phyloP scores from a whole-genome alignment of 2,797 vertebrate genomes.

The Phataginus tetradactyla region DNA sequence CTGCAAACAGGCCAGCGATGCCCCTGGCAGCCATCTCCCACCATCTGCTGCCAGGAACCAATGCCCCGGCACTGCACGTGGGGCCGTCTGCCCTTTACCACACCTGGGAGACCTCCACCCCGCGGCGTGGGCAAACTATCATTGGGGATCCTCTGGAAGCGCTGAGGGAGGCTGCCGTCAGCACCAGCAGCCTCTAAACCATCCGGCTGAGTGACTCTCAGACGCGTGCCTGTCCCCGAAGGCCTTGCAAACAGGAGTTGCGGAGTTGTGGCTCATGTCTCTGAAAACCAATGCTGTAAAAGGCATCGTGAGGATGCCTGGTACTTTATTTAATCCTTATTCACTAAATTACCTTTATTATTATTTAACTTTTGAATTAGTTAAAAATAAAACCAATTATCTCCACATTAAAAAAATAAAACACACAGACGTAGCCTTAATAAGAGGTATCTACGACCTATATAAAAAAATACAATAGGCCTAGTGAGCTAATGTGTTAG shows the following conservation, averaged over 20 bases:
- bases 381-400: neutral
- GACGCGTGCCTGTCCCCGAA: rapidly evolving
- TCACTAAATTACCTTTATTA: neutral
- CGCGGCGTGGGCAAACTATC: neutral
- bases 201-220: neutral
- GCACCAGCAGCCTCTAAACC: neutral
- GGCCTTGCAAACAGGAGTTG: neutral
- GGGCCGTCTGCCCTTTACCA: neutral
- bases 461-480: neutral
- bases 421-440: neutral
- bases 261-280: neutral
- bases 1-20: too few relatives aligned
- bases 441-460: neutral
- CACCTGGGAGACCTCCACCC: neutral
- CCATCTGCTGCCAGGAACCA: neutral
- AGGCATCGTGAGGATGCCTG: neutral
- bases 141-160: neutral
- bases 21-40: too few relatives aligned
- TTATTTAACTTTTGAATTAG: neutral
- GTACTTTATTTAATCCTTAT: neutral
- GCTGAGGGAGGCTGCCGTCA: neutral
- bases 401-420: neutral
- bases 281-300: neutral
- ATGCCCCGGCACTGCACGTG: too few relatives aligned
- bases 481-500: neutral